Percentiles rank a stretch among this genome's conserved stretches.
These are phyloP conservation scores for Mionectes macconnelli DNA, from an alignment of 2,113 vertebrate species.

Conservation along the genomic window DNA sequence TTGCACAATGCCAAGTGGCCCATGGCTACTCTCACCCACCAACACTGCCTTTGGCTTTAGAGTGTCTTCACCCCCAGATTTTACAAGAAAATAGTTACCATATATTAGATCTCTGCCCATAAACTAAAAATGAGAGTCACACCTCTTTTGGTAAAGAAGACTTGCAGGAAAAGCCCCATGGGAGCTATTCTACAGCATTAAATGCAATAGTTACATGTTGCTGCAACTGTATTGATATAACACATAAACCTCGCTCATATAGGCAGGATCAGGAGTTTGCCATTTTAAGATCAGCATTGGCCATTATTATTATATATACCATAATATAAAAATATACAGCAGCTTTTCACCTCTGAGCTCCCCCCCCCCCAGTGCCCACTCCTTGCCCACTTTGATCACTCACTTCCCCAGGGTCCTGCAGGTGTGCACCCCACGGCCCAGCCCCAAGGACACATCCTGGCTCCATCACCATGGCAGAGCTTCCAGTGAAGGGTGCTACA, in stretches of 20 bases:
- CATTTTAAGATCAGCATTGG: not conserved
- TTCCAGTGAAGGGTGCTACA: not conserved
- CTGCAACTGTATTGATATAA: not conserved
- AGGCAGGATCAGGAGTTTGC: not conserved
- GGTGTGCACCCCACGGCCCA: not conserved
- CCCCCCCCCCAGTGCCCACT: not conserved
- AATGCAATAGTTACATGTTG: not conserved
- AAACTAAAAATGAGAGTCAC: not conserved
- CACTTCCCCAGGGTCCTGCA: not conserved
- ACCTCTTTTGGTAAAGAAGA: not conserved
- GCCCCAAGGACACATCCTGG: not conserved
- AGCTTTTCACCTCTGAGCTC: not conserved
- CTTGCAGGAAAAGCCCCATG: not conserved
- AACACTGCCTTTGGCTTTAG: not conserved
- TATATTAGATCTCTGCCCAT: not conserved
- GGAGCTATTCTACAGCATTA: not conserved
- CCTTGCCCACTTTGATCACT: fast-evolving
- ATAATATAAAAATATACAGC: not conserved
- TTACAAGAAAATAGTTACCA: not conserved
- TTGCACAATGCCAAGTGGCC: not conserved
- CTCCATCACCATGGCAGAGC: fast-evolving
- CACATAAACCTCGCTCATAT: not conserved
- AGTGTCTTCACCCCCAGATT: not conserved
- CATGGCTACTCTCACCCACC: not conserved
- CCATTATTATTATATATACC: too few relatives aligned